Percentiles rank a stretch among this genome's conserved stretches.
These are phyloP conservation scores for Tiphia femorata DNA, from an alignment of 2,888 invertebrate species.

Conservation along the genomic window DNA sequence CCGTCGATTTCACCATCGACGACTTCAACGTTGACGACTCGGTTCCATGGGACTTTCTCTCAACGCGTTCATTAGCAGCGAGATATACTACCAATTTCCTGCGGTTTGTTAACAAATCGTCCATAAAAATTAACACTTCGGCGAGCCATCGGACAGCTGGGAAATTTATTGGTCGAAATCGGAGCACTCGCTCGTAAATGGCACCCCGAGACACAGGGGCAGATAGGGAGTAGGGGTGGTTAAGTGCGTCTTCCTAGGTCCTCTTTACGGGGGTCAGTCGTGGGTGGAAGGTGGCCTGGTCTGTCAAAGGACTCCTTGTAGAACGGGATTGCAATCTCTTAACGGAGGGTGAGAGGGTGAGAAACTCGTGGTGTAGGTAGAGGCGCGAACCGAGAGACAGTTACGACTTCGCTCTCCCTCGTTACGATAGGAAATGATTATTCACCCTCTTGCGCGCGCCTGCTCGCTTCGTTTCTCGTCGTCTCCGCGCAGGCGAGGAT, in stretches of 20 bases:
- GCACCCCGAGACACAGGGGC: no score
- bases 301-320: not conserved
- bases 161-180: constrained; percentile 37
- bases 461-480: no score
- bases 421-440: constrained; percentile 62
- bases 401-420: constrained; percentile 56
- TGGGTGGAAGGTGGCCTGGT: not conserved
- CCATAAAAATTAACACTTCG: constrained; percentile 23
- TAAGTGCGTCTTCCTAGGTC: constrained; percentile 19
- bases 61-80: not conserved
- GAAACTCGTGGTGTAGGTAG: constrained; percentile 29
- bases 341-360: constrained; percentile 20
- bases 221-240: no score
- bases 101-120: constrained; percentile 32
- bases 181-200: constrained; percentile 39
- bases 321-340: constrained; percentile 25
- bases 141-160: constrained; percentile 1
- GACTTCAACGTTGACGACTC: no score
- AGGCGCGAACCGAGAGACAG: constrained; percentile 50
- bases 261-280: not conserved
- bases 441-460: constrained; percentile 49
- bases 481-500: constrained; percentile 27
- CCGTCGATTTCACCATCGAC: no score
- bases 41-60: no score
- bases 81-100: not conserved